Evolutionary conservation across 2,888 invertebrate genomes (phyloP).

Genomic region (Drosophila prostipennis): DNA sequence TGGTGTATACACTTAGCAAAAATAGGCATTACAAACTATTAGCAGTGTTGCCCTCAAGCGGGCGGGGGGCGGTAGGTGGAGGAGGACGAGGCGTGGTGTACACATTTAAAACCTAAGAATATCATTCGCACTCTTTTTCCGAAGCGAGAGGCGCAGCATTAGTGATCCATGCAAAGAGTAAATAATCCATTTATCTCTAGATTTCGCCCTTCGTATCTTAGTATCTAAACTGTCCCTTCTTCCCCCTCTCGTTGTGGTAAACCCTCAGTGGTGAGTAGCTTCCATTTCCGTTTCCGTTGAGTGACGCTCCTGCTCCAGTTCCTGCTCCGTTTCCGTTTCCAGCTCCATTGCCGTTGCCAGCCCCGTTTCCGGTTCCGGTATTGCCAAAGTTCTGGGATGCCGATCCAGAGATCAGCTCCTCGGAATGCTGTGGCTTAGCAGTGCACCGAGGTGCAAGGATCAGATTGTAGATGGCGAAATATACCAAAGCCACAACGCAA

Average conservation of each 20-base stretch:
- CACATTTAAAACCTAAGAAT: conserved; percentile 50
- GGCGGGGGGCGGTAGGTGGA: conserved; percentile 19
- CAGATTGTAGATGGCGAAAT: conserved; percentile 90
- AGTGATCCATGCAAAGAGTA: conserved; percentile 15
- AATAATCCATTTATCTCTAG: conserved; percentile 5
- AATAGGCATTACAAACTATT: conserved; percentile 59
- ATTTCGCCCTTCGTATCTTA: conserved; percentile 82
- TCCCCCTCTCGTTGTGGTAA: conserved; percentile 92
- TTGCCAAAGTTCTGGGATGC: conserved; percentile 85
- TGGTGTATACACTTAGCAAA: conserved; percentile 74
- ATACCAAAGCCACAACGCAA: conserved; percentile 87
- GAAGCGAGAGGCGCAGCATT: conserved; percentile 21
- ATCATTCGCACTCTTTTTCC: conserved; percentile 36
- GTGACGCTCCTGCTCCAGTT: conserved; percentile 70
- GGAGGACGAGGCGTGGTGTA: conserved; percentile 27
- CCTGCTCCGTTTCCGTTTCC: conserved; percentile 44
- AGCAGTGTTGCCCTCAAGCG: conserved; percentile 46
- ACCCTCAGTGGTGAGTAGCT: conserved; percentile 92
- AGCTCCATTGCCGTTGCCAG: conserved; percentile 51
- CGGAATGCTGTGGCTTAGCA: conserved; percentile 87
- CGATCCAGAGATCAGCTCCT: conserved; percentile 82
- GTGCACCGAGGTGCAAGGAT: conserved; percentile 90
- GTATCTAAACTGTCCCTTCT: conserved; percentile 93
- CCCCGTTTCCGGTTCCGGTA: conserved; percentile 53
- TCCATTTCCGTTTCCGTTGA: conserved; percentile 85